Conservation (phyloP, 2,797 vertebrate genomes). For the Xyrichtys novacula region DNA sequence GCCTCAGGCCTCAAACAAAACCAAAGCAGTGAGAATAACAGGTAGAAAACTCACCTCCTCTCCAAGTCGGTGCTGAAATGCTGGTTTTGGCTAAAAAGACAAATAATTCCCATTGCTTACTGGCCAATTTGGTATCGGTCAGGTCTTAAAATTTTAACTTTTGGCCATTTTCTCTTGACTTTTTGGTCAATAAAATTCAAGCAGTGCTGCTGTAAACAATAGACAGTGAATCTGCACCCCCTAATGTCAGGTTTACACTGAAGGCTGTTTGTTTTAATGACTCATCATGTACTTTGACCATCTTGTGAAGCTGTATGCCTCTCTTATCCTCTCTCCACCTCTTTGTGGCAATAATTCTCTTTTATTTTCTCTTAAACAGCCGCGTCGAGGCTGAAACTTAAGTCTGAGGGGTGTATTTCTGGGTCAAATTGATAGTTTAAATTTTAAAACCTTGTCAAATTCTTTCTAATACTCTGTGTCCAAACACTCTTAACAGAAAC, state of each 20-base stretch:
- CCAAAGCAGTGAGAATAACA: constrained; percentile 15
- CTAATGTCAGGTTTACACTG: background rate
- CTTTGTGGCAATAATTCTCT: background rate
- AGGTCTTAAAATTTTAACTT: background rate
- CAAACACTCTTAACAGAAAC: constrained; percentile 10
- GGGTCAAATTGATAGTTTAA: background rate
- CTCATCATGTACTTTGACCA: background rate
- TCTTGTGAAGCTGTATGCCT: constrained; percentile 5
- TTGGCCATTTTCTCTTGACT: background rate
- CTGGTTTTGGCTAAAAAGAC: background rate
- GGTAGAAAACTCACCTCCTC: background rate
- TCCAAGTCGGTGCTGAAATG: background rate
- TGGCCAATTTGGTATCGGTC: background rate
- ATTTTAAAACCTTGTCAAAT: constrained; percentile 1
- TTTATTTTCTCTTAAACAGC: background rate
- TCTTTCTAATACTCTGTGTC: constrained; percentile 10
- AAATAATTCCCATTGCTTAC: background rate
- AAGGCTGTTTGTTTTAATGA: background rate
- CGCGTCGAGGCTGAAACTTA: background rate
- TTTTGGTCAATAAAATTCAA: background rate
- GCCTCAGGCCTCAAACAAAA: constrained; percentile 15
- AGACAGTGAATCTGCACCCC: background rate
- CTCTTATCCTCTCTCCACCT: background rate
- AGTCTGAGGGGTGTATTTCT: background rate
- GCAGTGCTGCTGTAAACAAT: background rate